Conservation (phyloP, 2,797 vertebrate genomes). For the Eptatretus atami region DNA sequence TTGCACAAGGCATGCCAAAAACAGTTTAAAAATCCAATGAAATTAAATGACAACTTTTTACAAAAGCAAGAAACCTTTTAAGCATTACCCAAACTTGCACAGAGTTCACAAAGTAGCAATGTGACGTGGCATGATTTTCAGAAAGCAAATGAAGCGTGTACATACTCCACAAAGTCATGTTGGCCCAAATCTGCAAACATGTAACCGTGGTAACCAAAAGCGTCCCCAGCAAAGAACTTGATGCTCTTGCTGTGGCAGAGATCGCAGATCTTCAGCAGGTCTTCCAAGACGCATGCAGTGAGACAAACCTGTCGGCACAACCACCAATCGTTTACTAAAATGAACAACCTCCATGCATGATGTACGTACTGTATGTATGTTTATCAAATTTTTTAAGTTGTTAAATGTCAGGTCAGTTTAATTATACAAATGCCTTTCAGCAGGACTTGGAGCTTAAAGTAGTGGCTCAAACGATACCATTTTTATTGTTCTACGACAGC, state of each 20-base stretch:
- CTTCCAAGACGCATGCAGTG: slow-evolving; percentile 40
- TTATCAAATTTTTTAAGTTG: neutral
- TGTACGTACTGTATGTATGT: too few relatives aligned
- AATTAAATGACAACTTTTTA: too few relatives aligned
- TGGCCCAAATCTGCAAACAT: slow-evolving; percentile 60
- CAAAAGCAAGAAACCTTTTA: too few relatives aligned
- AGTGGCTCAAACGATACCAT: too few relatives aligned
- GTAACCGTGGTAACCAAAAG: slow-evolving; percentile 65
- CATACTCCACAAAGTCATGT: slow-evolving; percentile 67
- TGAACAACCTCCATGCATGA: too few relatives aligned
- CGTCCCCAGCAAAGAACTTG: slow-evolving; percentile 57
- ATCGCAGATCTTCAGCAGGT: slow-evolving; percentile 39
- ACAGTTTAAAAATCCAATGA: too few relatives aligned
- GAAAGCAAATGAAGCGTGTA: slow-evolving; percentile 8
- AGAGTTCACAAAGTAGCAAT: too few relatives aligned
- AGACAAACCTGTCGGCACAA: slow-evolving; percentile 33
- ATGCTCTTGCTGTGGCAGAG: slow-evolving; percentile 32
- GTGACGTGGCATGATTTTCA: too few relatives aligned
- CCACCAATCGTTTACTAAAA: neutral
- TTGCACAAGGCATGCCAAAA: too few relatives aligned
- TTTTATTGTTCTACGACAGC: too few relatives aligned
- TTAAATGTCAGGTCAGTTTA: neutral
- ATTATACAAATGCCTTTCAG: neutral
- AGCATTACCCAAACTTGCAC: too few relatives aligned
- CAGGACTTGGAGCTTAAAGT: too few relatives aligned